phyloP scores from a whole-genome alignment of 2,888 invertebrate species.

The Leucozona laternaria region DNA sequence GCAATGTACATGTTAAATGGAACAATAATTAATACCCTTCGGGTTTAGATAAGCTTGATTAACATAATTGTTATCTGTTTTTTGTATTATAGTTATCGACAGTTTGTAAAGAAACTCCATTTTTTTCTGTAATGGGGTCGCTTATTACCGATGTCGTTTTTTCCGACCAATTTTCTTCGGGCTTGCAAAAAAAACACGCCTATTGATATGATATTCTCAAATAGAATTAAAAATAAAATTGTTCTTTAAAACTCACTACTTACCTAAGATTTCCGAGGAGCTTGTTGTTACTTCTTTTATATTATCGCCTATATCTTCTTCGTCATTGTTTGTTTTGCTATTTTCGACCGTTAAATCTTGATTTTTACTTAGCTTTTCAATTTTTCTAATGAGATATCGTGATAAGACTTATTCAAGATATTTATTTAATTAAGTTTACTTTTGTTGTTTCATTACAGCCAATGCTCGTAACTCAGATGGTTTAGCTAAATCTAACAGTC shows the following conservation, averaged over 20 bases:
- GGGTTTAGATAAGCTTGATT: too few species aligned
- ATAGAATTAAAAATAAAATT: not conserved
- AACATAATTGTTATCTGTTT: too few species aligned
- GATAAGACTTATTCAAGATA: not conserved
- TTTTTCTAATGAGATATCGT: slow-evolving; percentile 4
- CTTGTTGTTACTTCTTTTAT: not conserved
- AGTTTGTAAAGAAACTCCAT: too few species aligned
- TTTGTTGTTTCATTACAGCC: slow-evolving; percentile 80
- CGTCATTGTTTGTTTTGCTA: not conserved
- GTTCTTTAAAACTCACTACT: slow-evolving; percentile 29
- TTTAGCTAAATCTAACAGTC: slow-evolving; percentile 82
- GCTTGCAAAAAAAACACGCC: too few species aligned
- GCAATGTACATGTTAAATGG: too few species aligned
- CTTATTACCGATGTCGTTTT: too few species aligned
- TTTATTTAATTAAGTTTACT: slow-evolving; percentile 74
- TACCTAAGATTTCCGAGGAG: slow-evolving; percentile 49
- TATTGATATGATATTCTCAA: too few species aligned
- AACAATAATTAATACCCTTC: too few species aligned
- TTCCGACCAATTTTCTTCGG: too few species aligned
- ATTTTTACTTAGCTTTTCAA: slow-evolving; percentile 37
- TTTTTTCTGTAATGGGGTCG: too few species aligned
- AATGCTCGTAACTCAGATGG: slow-evolving; percentile 83
- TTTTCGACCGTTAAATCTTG: not conserved
- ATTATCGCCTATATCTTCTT: slow-evolving; percentile 5
- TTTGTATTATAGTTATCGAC: too few species aligned